A percentile compares a stretch with the other conserved stretches of the same genome.
Conservation (phyloP, 2,113 vertebrate species). For the Clarias batrachus region DNA sequence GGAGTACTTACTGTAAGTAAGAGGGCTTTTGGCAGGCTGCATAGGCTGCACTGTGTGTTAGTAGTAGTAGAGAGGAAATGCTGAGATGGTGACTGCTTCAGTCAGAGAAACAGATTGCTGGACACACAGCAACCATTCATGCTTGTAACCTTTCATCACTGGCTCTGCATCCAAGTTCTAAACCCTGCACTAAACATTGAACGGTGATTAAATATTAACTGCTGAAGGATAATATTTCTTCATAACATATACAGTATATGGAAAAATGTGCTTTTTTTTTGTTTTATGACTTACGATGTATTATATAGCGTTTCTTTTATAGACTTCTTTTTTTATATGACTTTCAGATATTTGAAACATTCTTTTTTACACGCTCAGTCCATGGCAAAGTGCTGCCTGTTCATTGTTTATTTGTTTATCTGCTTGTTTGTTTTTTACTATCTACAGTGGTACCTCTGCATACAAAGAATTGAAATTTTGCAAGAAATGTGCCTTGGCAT, state of each 20-base stretch:
- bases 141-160: constrained; percentile 59
- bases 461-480: too few relatives aligned
- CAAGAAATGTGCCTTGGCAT: too few relatives aligned
- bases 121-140: constrained; percentile 63
- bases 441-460: too few relatives aligned
- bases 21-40: constrained; percentile 59
- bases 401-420: too few relatives aligned
- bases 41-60: constrained; percentile 47
- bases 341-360: too few relatives aligned
- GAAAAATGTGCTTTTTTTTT: not conserved
- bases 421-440: too few relatives aligned
- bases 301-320: too few relatives aligned
- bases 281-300: too few relatives aligned
- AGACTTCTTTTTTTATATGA: too few relatives aligned
- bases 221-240: not conserved
- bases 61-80: constrained; percentile 47
- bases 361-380: too few relatives aligned
- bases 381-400: too few relatives aligned
- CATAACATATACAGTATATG: not conserved
- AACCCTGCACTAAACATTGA: not conserved
- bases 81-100: constrained; percentile 64
- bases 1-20: constrained; percentile 69
- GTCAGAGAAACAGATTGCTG: constrained; percentile 61
- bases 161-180: not conserved
- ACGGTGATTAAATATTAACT: not conserved